Evolutionary conservation across 1,140 invertebrate genomes (phyloP).

Genomic region (Trichonephila clavipes): DNA sequence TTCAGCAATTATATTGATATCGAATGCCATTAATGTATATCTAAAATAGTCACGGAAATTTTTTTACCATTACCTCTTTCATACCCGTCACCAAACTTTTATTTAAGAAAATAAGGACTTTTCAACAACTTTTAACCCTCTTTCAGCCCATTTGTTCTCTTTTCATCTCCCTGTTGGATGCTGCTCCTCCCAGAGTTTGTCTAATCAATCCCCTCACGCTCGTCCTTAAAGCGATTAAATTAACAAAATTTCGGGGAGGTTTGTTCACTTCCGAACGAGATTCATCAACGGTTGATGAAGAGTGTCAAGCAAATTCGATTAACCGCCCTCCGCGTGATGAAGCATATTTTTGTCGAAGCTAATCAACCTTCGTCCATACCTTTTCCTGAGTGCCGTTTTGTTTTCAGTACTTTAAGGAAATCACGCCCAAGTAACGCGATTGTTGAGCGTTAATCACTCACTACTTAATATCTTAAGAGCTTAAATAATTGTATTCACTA

Average conservation of each 20-base stretch:
- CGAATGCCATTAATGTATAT: too few species aligned
- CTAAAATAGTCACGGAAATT: too few species aligned
- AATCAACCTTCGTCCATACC: background rate
- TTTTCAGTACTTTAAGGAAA: background rate
- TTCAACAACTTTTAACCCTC: background rate
- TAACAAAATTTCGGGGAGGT: constrained; percentile 1
- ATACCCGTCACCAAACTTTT: too few species aligned
- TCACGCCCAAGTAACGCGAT: too few species aligned
- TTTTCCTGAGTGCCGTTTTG: background rate
- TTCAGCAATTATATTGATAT: too few species aligned
- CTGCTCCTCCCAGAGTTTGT: background rate
- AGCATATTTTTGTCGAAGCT: background rate
- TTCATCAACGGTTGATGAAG: constrained; percentile 27
- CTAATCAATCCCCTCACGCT: background rate
- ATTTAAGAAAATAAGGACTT: background rate
- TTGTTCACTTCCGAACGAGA: background rate
- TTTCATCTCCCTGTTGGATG: background rate
- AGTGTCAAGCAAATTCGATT: background rate
- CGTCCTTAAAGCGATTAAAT: background rate
- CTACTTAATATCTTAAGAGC: too few species aligned
- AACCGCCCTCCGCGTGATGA: background rate
- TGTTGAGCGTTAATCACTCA: too few species aligned
- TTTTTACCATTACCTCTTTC: too few species aligned
- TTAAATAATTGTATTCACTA: too few species aligned
- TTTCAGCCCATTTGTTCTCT: background rate